Conservation (phyloP, 2,113 vertebrate species). For the Bubo scandiacus region DNA sequence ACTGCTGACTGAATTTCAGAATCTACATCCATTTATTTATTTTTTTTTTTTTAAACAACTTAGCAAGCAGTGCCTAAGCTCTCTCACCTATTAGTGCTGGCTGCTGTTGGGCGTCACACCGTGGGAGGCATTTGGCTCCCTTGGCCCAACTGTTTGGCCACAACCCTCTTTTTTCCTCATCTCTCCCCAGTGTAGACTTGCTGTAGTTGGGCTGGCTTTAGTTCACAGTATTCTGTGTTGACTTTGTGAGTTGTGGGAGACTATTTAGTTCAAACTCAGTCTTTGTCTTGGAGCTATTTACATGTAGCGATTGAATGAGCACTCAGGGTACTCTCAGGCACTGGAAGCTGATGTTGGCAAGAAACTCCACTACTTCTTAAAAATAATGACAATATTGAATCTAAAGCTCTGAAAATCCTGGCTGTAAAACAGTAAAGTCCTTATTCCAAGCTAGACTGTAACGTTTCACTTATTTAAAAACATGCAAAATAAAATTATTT, state of each 20-base stretch:
- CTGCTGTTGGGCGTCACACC: not conserved
- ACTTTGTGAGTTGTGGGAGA: not conserved
- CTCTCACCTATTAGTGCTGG: fast-evolving
- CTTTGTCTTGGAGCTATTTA: not conserved
- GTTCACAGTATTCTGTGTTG: not conserved
- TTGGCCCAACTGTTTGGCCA: not conserved
- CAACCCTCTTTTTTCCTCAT: not conserved
- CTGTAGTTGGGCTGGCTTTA: not conserved
- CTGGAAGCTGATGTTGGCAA: not conserved
- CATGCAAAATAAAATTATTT: not conserved
- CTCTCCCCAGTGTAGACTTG: not conserved
- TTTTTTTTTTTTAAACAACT: not conserved
- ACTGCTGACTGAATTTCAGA: not conserved
- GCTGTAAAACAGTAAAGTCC: not conserved
- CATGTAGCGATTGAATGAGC: not conserved
- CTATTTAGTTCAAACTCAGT: not conserved
- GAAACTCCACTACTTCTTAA: not conserved
- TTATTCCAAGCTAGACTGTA: not conserved
- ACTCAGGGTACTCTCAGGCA: not conserved
- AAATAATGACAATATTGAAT: not conserved
- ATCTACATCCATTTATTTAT: not conserved
- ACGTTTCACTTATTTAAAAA: not conserved
- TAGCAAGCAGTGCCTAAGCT: not conserved
- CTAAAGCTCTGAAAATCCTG: not conserved
- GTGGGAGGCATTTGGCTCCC: not conserved